phyloP scores from a whole-genome alignment of 2,888 invertebrate species.

The Cylloceria caligata region DNA sequence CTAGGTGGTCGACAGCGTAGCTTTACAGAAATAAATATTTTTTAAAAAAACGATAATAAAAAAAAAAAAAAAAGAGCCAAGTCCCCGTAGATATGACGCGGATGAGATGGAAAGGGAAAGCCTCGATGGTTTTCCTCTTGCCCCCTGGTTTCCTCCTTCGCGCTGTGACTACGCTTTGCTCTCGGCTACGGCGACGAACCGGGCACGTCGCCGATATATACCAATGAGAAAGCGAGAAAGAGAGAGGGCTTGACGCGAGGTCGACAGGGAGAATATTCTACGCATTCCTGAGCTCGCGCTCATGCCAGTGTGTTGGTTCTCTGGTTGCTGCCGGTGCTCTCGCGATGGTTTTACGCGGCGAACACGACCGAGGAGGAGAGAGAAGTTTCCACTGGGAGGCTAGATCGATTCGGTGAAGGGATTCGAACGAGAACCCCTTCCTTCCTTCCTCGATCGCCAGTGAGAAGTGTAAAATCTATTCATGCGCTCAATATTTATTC shows the following conservation, averaged over 20 bases:
- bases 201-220: constrained; percentile 27
- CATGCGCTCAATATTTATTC: too few species aligned
- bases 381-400: neutral
- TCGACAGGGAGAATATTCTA: constrained; percentile 72
- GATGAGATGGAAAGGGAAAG: constrained; percentile 57
- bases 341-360: constrained; percentile 9
- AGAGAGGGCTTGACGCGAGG: constrained; percentile 71
- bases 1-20: constrained; percentile 33
- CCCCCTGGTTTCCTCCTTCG: constrained; percentile 12
- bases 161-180: constrained; percentile 14
- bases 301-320: constrained; percentile 43
- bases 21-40: constrained; percentile 13
- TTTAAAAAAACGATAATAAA: too few species aligned
- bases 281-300: constrained; percentile 65
- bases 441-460: constrained; percentile 24
- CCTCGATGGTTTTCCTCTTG: constrained; percentile 11
- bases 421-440: constrained; percentile 45
- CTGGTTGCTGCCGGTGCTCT: constrained; percentile 17
- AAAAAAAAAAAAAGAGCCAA: constrained; percentile 29
- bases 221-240: constrained; percentile 67
- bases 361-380: constrained; percentile 7
- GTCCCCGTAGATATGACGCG: constrained; percentile 63
- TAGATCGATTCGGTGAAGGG: constrained; percentile 53
- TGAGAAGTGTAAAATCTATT: neutral
- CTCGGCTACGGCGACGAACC: constrained; percentile 31